Evolutionary conservation across 53 echinoderm and acorn worm species (phyloP), one percentile per base, ranked within the genome.

Genomic region (Antedon mediterranea): DNA sequence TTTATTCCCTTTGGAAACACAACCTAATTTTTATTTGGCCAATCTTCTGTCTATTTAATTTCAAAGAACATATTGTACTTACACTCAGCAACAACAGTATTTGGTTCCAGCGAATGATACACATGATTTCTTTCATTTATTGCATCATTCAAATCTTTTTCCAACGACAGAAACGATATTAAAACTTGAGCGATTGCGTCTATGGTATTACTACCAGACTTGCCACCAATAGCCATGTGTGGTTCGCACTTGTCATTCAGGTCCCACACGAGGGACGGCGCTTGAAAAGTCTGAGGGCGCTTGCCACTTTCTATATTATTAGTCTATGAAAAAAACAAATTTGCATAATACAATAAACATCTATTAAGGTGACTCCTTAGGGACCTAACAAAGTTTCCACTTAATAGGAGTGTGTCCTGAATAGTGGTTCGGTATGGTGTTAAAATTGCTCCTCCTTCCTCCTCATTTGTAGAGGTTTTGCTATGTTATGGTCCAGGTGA

Each of bases 271-370:
- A 97, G 74, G 30, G 90, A 43, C 26, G 98, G 98, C 0, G 86
- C 82, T 77, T 88, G 79, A 75, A 88, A 85, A 27, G 89, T 87
- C 82, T 89, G 89, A 23, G 98, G 98, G n/a, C 89, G 82, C 78
- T 90, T 85, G 28, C 82, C 82, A 0, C 89, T 83, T 44, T 72
- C 80, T 23, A 98, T 90, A 43, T 81, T 73, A 75, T 98, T 98
- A 0, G 90, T 84, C 98, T 98, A 34, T 43, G 32, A 34, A 32
- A 41, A 76, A 9, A 29, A 33, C 29, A 37, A 6, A 37, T 37
- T 6, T 37, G n/a, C n/a, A n/a, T n/a, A n/a, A n/a, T n/a, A n/a
- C n/a, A n/a, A n/a, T n/a, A n/a, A n/a, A n/a, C n/a, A n/a, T n/a
- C n/a, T n/a, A n/a, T n/a, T n/a, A n/a, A n/a, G n/a, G n/a, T n/a